Evolutionary conservation across 1,140 invertebrate genomes (phyloP), one percentile per base, ranked within the genome.

Genomic region (Apocrypta bakeri): DNA sequence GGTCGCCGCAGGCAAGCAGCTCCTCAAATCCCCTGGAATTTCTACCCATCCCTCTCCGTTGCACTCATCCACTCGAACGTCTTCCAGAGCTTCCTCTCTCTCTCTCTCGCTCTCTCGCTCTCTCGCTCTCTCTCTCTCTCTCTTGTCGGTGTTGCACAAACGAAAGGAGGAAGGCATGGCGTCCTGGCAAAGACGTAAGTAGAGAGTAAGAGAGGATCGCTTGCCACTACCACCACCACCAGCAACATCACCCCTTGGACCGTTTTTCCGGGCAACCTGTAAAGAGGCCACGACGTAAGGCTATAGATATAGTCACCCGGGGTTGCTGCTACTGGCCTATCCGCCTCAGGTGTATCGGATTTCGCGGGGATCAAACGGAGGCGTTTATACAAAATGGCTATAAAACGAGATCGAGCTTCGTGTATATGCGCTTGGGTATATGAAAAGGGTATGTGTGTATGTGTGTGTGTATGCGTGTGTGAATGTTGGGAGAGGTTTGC

Each of bases 321-420:
- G 82, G 79, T 64, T 61, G 2, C 6, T 6, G 48, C 21, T 56
- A 56, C 48, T 56, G 21, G 48, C 48, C 48, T 56, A 40, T 72
- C 79, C 76, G 82, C 84, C 85, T 86, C 85, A 86, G 84, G 85
- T 84, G 84, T 85, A 85, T 85, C 78, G 76, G 84, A 82, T 86
- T 87, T 86, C 78, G 76, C 74, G 77, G 42, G 72, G 33, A 82
- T 80, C 68, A 74, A 86, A 86, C 79, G 82, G 84, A 86, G 85
- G 85, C 87, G 87, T 90, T 89, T 89, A 88, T 88, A 88, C 86
- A 89, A 90, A 90, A 90, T 84, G 87, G 75, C 84, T 86, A 87
- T 90, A 89, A 90, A 89, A 83, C 85, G 83, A 77, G 83, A 85
- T 82, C 82, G 83, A 83, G 27, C 66, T 25, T 69, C 72, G n/a